Conservation (phyloP, 2,888 invertebrate species). For the Caenorhabditis uteleia region DNA sequence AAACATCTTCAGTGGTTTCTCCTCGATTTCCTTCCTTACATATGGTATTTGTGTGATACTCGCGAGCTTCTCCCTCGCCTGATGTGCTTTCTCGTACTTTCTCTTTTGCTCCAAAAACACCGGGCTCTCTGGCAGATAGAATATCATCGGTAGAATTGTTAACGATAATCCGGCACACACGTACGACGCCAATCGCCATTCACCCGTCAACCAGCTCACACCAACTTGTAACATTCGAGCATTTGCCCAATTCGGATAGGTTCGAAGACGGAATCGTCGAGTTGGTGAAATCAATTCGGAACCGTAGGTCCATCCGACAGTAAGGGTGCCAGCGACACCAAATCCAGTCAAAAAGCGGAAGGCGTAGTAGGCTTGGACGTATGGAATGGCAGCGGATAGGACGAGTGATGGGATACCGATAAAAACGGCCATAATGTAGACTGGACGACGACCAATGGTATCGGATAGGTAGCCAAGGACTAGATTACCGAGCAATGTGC, state of each 20-base stretch:
- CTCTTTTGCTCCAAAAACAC: constrained; percentile 27
- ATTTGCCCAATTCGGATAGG: constrained; percentile 30
- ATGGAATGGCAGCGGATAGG: constrained; percentile 12
- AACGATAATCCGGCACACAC: constrained; percentile 17
- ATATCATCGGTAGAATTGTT: constrained; percentile 26
- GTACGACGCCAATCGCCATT: constrained; percentile 23
- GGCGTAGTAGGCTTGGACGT: constrained; percentile 17
- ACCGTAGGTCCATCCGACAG: constrained; percentile 39
- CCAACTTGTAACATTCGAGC: constrained; percentile 25
- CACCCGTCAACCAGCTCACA: constrained; percentile 14
- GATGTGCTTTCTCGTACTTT: constrained; percentile 20
- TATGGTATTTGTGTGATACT: constrained; percentile 11
- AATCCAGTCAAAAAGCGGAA: constrained; percentile 30
- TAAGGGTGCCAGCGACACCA: constrained; percentile 28
- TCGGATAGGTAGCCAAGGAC: constrained; percentile 29
- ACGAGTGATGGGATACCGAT: constrained; percentile 32
- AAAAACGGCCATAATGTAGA: constrained; percentile 21
- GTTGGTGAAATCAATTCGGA: constrained; percentile 32
- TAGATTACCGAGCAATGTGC: constrained; percentile 30
- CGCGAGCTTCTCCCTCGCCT: constrained; percentile 17
- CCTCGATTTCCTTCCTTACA: constrained; percentile 9
- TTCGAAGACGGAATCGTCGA: constrained; percentile 21
- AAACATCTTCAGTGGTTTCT: constrained; percentile 16
- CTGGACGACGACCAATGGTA: constrained; percentile 20
- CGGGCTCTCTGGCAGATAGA: constrained; percentile 27